A percentile compares a stretch with the other conserved stretches of the same genome.
Evolutionary conservation across 2,888 invertebrate species (phyloP).

Genomic region (Eurytoma adleriae): DNA sequence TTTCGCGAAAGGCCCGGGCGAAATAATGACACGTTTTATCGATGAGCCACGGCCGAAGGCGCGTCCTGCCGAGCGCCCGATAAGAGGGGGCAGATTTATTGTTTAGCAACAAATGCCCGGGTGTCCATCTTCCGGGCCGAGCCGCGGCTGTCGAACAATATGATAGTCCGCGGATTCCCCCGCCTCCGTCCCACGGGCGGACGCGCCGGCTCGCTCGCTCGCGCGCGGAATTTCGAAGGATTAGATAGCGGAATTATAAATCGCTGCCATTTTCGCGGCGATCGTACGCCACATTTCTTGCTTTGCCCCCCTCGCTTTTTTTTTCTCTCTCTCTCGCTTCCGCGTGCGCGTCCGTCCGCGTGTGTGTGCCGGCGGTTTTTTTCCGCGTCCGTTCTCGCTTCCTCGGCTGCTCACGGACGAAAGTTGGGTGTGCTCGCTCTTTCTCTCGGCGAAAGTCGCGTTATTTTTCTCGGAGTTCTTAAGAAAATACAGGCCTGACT

Average conservation of each 20-base stretch:
- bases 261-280: slow-evolving; percentile 57
- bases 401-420: no score
- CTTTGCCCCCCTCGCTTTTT: neutral
- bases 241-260: slow-evolving; percentile 63
- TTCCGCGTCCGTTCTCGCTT: no score
- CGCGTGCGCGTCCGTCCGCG: neutral
- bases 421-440: neutral
- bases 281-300: slow-evolving; percentile 47
- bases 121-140: slow-evolving; percentile 50
- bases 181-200: neutral
- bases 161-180: slow-evolving; percentile 33
- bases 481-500: slow-evolving; percentile 14
- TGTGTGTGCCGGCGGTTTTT: neutral
- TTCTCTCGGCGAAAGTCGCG: neutral
- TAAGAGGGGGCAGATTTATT: slow-evolving; percentile 52
- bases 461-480: slow-evolving; percentile 29
- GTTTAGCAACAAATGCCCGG: slow-evolving; percentile 54
- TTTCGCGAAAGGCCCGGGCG: neutral
- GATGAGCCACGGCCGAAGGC: slow-evolving; percentile 2
- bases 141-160: slow-evolving; percentile 45
- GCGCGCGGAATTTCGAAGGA: slow-evolving; percentile 51
- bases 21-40: slow-evolving; percentile 35
- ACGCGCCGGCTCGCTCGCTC: neutral
- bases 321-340: neutral
- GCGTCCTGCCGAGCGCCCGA: slow-evolving; percentile 28